Evolutionary conservation across 2,113 vertebrate genomes (phyloP), one percentile per base, ranked within the genome.

Genomic region (Pluvianellus socialis): DNA sequence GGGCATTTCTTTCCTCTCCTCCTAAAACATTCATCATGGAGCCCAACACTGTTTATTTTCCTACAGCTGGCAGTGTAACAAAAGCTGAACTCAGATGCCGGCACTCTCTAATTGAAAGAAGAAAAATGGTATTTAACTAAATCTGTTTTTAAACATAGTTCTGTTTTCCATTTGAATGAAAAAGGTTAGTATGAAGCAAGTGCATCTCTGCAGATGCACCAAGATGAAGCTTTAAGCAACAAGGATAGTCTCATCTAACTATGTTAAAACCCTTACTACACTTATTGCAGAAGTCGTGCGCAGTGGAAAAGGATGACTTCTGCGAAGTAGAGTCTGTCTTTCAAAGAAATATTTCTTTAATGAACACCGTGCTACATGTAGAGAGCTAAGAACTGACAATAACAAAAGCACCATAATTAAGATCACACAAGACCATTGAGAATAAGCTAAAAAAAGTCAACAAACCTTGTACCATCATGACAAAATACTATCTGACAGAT

Each of bases 341-440:
- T 33, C 63, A 82, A 7, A 24, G 28, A 70, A 70, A 14, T 7
- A 23, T 32, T 56, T 67, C 53, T 49, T 20, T 32, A 77, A 45
- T 23, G 2, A 75, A 45, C 3, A 81, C 9, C 0, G 1, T 9
- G 9, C 23, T 62, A 33, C 3, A 12, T 14, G 4, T 35, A 42
- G 79, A 81, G 23, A 63, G 14, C 5, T 63, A 80, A 83, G 22
- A 85, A 2, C 7, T 50, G n/a, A 85, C 84, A 88, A 68, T 35
- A 63, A 47, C 3, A 0, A 63, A 62, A 74, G 1, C 6, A 63
- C 19, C 7, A 4, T 44, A 53, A 77, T 16, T 62, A 61, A 79
- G 75, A 63, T 71, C 9, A 67, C 38, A 63, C 2, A 42, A 50
- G 12, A 40, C 9, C 16, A 47, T 7, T 63, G 32, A 89, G 50